Conservation (phyloP, 1,140 invertebrate genomes). For the Pseudomyrmex cubaensis region DNA sequence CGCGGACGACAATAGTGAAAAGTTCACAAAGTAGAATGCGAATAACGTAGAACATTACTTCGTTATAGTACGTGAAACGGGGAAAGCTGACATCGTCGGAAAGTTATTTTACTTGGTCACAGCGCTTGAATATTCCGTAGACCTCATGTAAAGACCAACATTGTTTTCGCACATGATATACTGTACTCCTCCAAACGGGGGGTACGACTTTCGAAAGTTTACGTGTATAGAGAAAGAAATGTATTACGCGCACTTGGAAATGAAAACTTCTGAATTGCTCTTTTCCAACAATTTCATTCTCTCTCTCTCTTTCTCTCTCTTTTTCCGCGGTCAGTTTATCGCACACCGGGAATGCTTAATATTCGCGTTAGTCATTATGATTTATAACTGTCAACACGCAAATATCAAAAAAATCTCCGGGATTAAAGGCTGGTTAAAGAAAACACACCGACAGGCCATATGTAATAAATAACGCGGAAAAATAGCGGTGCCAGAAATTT, state of each 20-base stretch:
- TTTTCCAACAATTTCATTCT: slow-evolving; percentile 13
- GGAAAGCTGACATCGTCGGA: slow-evolving; percentile 32
- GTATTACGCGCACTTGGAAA: slow-evolving; percentile 2
- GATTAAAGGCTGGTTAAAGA: not conserved
- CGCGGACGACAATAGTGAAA: slow-evolving; percentile 14
- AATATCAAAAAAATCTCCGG: not conserved
- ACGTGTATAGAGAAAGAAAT: slow-evolving; percentile 23
- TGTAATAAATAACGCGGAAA: not conserved
- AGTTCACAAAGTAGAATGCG: slow-evolving; percentile 17
- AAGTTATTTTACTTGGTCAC: slow-evolving; percentile 55
- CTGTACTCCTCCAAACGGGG: slow-evolving; percentile 7
- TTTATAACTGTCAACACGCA: not conserved
- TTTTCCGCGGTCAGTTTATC: not conserved
- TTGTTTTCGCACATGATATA: slow-evolving; percentile 51
- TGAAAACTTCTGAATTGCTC: slow-evolving; percentile 25
- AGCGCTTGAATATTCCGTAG: slow-evolving; percentile 38
- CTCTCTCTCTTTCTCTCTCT: not conserved
- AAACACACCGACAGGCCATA: not conserved
- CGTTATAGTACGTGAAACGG: slow-evolving; percentile 29
- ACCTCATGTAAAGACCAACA: slow-evolving; percentile 43
- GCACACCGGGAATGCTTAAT: not conserved
- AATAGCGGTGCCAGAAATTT: not conserved
- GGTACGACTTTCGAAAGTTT: slow-evolving; percentile 35
- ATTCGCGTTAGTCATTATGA: not conserved
- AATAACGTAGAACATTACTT: slow-evolving; percentile 13